These are phyloP conservation scores for Drosophila serrata DNA, from an alignment of 1,140 invertebrate genomes.

Conservation along the genomic window DNA sequence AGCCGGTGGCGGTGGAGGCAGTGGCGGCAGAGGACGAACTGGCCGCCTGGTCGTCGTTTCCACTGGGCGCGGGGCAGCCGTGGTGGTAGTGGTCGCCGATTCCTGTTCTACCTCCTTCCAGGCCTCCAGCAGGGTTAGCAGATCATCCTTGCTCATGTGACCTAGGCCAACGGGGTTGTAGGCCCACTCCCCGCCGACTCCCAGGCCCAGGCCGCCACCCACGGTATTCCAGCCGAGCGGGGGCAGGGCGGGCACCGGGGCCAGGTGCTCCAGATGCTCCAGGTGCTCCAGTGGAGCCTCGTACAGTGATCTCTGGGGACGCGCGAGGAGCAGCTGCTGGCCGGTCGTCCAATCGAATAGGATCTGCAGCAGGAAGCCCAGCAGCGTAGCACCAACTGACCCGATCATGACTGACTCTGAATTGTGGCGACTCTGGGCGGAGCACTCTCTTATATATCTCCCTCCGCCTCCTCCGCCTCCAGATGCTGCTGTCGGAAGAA, in stretches of 20 bases:
- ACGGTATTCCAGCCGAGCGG: conserved; percentile 51
- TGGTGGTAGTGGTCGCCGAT: conserved; percentile 21
- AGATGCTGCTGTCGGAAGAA: conserved; percentile 13
- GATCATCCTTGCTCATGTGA: conserved; percentile 76
- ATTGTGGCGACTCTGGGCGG: conserved; percentile 27
- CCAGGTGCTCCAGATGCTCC: conserved; percentile 14
- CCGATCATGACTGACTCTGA: conserved; percentile 31
- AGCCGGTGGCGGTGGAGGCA: conserved; percentile 20
- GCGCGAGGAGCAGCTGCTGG: conserved; percentile 51
- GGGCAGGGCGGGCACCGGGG: neutral
- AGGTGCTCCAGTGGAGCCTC: conserved; percentile 11
- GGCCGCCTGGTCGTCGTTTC: conserved; percentile 15
- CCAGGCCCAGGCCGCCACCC: conserved; percentile 9
- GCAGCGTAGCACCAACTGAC: conserved; percentile 26
- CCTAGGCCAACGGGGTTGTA: conserved; percentile 66
- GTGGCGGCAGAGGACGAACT: conserved; percentile 4
- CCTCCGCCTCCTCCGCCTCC: conserved; percentile 5
- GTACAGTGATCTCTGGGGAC: conserved; percentile 50
- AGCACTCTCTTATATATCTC: conserved; percentile 24
- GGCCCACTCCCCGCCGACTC: conserved; percentile 12
- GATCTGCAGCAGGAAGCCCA: conserved; percentile 34
- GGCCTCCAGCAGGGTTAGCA: conserved; percentile 74
- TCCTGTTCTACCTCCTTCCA: conserved; percentile 73
- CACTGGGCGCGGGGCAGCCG: conserved; percentile 64
- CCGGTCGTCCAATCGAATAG: conserved; percentile 8